A percentile compares a stretch with the other conserved stretches of the same genome.
Conservation (phyloP, 2,888 invertebrate genomes). For the Oscheius onirici region DNA sequence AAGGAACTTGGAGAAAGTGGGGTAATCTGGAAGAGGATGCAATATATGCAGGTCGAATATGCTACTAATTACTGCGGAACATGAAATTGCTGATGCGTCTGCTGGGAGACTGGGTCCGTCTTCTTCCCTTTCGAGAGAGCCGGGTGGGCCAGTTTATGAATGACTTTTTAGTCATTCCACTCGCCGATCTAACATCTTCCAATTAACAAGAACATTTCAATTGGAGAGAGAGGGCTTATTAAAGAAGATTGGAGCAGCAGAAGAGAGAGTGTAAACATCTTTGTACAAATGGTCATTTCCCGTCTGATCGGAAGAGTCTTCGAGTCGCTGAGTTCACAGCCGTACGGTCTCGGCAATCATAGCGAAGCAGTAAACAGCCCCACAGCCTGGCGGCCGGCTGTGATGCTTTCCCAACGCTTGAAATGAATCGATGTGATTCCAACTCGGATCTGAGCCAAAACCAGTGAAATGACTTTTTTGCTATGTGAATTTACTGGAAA, state of each 20-base stretch:
- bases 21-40: background rate
- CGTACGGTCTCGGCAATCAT: constrained; percentile 7
- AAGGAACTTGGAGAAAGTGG: background rate
- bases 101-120: too few species aligned
- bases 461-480: too few species aligned
- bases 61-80: too few species aligned
- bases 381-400: background rate
- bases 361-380: background rate
- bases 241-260: background rate
- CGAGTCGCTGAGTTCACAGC: constrained; percentile 4
- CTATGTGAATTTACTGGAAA: too few species aligned
- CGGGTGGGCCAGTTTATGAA: too few species aligned
- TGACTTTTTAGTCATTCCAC: too few species aligned
- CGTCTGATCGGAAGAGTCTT: background rate
- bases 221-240: background rate
- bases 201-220: background rate
- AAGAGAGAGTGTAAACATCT: background rate
- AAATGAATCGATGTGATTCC: constrained; percentile 14
- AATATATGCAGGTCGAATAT: too few species aligned
- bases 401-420: constrained; percentile 31
- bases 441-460: constrained; percentile 23
- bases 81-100: too few species aligned
- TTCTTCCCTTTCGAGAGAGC: too few species aligned
- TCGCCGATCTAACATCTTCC: too few species aligned
- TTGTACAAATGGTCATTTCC: background rate